Base-by-base conservation (phyloP, 2,113 vertebrate species). In the Sebastes fasciatus region DNA sequence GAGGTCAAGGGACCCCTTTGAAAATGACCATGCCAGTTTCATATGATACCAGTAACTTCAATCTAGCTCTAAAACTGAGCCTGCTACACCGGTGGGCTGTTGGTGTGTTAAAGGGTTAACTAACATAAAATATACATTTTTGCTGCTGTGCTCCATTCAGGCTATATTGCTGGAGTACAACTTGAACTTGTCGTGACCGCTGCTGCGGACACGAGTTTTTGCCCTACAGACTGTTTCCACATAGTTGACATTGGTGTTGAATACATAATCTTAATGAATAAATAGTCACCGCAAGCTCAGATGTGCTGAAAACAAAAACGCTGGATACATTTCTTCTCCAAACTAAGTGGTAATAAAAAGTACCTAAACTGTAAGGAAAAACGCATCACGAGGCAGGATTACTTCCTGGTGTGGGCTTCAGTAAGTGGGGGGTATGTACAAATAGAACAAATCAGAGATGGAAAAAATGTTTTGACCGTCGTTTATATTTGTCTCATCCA, bases 401-500 rank as follows among this genome's bases (percentile, higher is more conserved):
- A 21, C 3, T 54, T 60, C 51, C 70, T 8, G 34, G 42, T 58
- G 43, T 45, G 49, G 75, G 55, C 65, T 60, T 62, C 58, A 63
- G 48, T 26, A 42, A 74, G 17, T 9, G 10, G 12, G 16, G 12
- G 34, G 23, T 76, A 65, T 66, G 63, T 63, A 65, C 74, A 90
- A 70, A 80, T 34, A 72, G 55, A 79, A 70, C 66, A 63, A 74
- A 85, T 60, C 65, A 42, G 61, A 26, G 60, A 69, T 0, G 34
- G 21, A 49, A 71, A 71, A 71, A 86, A 86, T 42, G 67, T 70
- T 80, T 70, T 48, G 64, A 86, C 72, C 17, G 14, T 60, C 65
- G 77, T 74, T 75, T 72, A 65, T 64, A 85, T 86, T 80, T 61
- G 69, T 77, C 71, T 67, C 82, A 87, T 90, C 80, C 64, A 66